A percentile compares a stretch with the other conserved stretches of the same genome.
These are phyloP conservation scores for Paraplagusia blochii DNA, from an alignment of 2,113 vertebrate genomes.

Conservation along the genomic window DNA sequence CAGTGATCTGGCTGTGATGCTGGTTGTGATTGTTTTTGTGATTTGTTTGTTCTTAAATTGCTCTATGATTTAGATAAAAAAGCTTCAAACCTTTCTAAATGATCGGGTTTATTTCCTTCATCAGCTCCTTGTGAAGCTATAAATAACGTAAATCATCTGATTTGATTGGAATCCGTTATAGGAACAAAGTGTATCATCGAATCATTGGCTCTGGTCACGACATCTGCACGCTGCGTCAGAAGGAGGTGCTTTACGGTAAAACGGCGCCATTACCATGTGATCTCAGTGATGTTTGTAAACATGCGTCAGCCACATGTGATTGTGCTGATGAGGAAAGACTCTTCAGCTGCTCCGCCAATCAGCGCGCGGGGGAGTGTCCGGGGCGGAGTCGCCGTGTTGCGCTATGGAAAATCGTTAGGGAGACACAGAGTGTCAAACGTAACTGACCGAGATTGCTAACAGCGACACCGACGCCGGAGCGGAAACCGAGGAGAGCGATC, in stretches of 20 bases:
- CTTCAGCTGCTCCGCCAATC: slow-evolving; percentile 59
- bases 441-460: slow-evolving; percentile 50
- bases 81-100: no score
- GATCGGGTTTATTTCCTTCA: no score
- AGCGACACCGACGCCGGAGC: slow-evolving; percentile 38
- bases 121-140: background rate
- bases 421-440: slow-evolving; percentile 61
- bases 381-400: slow-evolving; percentile 66
- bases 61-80: no score
- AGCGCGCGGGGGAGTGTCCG: slow-evolving; percentile 71
- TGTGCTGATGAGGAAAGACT: slow-evolving; percentile 57
- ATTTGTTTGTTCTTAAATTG: no score
- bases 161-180: background rate
- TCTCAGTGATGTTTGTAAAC: slow-evolving; percentile 81
- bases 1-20: background rate
- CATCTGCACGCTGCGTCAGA: slow-evolving; percentile 53
- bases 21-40: no score
- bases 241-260: slow-evolving; percentile 67
- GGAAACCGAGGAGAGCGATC: slow-evolving; percentile 25
- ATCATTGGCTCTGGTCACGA: slow-evolving; percentile 25
- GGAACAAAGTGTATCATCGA: background rate
- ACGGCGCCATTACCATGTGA: slow-evolving; percentile 70
- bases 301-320: slow-evolving; percentile 82
- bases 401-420: slow-evolving; percentile 76
- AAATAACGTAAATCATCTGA: background rate